Conservation (phyloP, 2,797 vertebrate genomes). For the Alosa sapidissima region DNA sequence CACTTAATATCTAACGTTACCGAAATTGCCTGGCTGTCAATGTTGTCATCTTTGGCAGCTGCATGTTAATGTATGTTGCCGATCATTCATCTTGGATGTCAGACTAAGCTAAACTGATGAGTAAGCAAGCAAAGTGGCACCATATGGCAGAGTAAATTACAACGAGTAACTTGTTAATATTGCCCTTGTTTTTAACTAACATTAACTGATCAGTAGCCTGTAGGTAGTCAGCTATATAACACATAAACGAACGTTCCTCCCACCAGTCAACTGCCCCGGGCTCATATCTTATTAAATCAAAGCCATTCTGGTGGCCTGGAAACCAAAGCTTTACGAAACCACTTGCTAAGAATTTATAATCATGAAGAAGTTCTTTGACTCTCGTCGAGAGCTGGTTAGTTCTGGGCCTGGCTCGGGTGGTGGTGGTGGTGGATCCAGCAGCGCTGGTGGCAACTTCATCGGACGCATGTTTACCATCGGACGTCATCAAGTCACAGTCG, state of each 20-base stretch:
- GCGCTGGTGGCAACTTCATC: conserved; percentile 89
- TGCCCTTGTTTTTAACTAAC: neutral
- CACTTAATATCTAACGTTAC: neutral
- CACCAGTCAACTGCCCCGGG: neutral
- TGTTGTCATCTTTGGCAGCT: conserved; percentile 3
- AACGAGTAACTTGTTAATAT: neutral
- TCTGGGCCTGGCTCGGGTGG: conserved; percentile 91
- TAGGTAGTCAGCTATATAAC: neutral
- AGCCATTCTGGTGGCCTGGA: conserved; percentile 26
- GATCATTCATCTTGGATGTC: neutral
- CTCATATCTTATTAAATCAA: conserved; percentile 21
- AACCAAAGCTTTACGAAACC: conserved; percentile 7
- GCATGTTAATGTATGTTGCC: neutral
- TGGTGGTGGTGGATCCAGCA: conserved; percentile 79
- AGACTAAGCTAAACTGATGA: neutral
- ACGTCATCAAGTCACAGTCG: conserved; percentile 93
- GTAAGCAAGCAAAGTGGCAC: neutral
- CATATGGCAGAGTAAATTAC: neutral
- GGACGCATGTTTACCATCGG: conserved; percentile 90
- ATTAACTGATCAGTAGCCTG: neutral
- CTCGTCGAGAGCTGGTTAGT: conserved; percentile 90
- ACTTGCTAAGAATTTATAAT: conserved; percentile 32
- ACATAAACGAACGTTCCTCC: neutral
- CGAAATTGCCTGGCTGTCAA: neutral
- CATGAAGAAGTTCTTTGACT: conserved; percentile 99